Evolutionary conservation across 2,888 invertebrate genomes (phyloP).

Genomic region (Onchidella celtica): DNA sequence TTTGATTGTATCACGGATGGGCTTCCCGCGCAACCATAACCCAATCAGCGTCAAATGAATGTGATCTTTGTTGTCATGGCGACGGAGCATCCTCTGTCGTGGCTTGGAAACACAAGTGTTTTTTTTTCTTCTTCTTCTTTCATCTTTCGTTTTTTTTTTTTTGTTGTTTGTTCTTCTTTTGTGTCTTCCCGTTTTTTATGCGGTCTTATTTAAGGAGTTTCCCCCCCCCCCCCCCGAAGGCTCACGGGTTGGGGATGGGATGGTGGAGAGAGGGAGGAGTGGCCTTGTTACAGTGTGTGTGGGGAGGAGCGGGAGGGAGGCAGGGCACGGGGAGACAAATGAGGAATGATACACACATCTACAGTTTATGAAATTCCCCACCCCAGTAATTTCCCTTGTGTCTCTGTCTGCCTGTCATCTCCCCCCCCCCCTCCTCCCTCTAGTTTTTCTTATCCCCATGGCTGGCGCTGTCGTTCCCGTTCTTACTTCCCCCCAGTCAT

Average conservation of each 20-base stretch:
- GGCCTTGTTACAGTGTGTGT: too few species aligned
- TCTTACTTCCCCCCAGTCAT: too few species aligned
- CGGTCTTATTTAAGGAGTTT: too few species aligned
- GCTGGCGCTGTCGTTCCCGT: too few species aligned
- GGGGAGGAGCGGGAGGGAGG: not conserved
- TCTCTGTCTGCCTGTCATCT: too few species aligned
- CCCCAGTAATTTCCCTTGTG: too few species aligned
- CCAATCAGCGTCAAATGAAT: constrained; percentile 37
- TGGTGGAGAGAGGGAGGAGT: too few species aligned
- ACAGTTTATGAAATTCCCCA: too few species aligned
- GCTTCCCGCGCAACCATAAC: constrained; percentile 20
- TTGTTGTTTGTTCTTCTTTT: too few species aligned
- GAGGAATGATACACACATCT: not conserved
- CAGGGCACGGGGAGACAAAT: not conserved
- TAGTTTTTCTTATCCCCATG: not conserved
- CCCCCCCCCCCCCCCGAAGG: too few species aligned
- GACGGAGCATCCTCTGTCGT: constrained; percentile 10
- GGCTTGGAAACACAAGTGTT: not conserved
- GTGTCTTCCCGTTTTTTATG: too few species aligned
- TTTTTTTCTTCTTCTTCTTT: not conserved
- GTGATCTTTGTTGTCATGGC: constrained; percentile 40
- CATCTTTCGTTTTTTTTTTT: not conserved
- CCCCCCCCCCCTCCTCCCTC: not conserved
- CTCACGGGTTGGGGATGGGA: too few species aligned
- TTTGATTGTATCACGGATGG: constrained; percentile 34